These are phyloP conservation scores for Chaetorhynchus papuensis DNA, from an alignment of 2,113 vertebrate genomes.

Conservation along the genomic window DNA sequence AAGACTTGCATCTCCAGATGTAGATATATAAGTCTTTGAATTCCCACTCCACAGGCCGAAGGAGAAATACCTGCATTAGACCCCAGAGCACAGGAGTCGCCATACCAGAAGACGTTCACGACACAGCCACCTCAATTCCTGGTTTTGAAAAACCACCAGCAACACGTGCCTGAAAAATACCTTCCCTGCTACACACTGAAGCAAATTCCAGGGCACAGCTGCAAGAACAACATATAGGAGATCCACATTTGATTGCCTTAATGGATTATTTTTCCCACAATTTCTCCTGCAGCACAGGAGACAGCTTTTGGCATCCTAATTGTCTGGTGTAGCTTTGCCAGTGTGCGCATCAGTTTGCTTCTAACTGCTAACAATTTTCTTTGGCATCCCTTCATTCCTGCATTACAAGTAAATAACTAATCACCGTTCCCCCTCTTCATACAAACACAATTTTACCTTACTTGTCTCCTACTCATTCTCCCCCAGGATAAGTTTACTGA, in stretches of 20 bases:
- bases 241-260: not conserved
- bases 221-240: not conserved
- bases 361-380: not conserved
- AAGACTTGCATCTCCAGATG: not conserved
- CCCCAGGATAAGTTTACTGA: not conserved
- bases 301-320: not conserved
- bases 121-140: not conserved
- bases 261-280: not conserved
- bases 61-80: not conserved
- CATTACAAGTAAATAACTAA: not conserved
- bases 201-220: not conserved
- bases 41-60: rapidly evolving
- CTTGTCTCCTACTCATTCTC: not conserved
- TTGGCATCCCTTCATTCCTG: not conserved
- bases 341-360: not conserved
- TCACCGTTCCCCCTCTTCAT: not conserved
- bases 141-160: not conserved
- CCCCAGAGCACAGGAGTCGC: not conserved
- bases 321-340: rapidly evolving
- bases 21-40: not conserved
- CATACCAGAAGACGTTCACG: not conserved
- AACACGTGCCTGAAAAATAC: not conserved
- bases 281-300: not conserved
- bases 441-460: not conserved
- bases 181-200: not conserved